Evolutionary conservation across 2,113 vertebrate genomes (phyloP).

Genomic region (Eptatretus burgeri): DNA sequence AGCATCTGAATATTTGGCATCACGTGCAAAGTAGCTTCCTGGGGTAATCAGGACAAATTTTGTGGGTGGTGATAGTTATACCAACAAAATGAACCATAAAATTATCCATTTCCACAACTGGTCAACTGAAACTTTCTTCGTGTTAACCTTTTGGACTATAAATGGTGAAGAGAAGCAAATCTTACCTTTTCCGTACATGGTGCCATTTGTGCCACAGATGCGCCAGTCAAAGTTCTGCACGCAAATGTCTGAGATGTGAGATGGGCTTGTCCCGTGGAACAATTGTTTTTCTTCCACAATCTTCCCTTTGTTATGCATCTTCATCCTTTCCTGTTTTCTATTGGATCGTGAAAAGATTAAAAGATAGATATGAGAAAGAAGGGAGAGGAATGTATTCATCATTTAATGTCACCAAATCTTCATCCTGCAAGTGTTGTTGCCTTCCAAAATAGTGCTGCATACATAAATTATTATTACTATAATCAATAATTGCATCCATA

Average conservation of each 20-base stretch:
- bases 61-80: not conserved
- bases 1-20: constrained; percentile 16
- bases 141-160: not conserved
- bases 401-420: no score
- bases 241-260: constrained; percentile 17
- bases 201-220: constrained; percentile 25
- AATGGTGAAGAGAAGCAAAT: not conserved
- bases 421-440: no score
- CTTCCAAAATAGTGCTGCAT: no score
- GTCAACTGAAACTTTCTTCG: not conserved
- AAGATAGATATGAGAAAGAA: no score
- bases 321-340: constrained; percentile 40
- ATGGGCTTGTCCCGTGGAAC: constrained; percentile 24
- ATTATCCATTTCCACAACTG: not conserved
- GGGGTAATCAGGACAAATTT: constrained; percentile 8
- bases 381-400: no score
- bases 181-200: constrained; percentile 30
- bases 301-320: constrained; percentile 17
- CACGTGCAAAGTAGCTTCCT: constrained; percentile 29
- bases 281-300: constrained; percentile 19
- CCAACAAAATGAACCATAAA: not conserved
- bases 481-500: no score
- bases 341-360: no score
- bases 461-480: no score
- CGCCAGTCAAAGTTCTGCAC: constrained; percentile 33